Base-by-base conservation (phyloP, 2,888 invertebrate species). In the Phaonia tiefii region DNA sequence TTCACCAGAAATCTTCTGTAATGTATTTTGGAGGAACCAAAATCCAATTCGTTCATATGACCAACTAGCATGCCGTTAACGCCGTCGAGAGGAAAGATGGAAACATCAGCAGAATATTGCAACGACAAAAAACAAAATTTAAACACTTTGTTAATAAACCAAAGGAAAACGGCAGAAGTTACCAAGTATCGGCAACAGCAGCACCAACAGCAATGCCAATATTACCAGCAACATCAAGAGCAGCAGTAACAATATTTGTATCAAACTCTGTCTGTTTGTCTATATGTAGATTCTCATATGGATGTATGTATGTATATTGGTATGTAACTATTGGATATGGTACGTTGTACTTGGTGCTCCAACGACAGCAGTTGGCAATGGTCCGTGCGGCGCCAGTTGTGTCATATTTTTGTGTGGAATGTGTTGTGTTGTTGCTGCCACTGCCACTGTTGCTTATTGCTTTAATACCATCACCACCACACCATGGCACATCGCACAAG, bases 331-430 rank as follows among this genome's bases (percentile, higher is more conserved):
- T 51, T 26, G 15, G n/a, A n/a, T 26, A 63, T 69, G 44, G 56
- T 65, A 66, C 51, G 31, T 49, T 63, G n/a, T n/a, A n/a, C n/a
- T n/a, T n/a, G n/a, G n/a, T 46, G 13, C 8, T 7, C 69, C 63
- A 42, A 63, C 78, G 65, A 81, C 81, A 81, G 72, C 83, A 84
- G 83, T 83, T 83, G 83, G 83, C 81, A 82, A 82, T 84, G 84
- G 84, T 84, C 83, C 84, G 83, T 83, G 83, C 84, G 85, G 85
- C 85, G 85, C 85, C 85, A 85, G 83, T 83, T 84, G 83, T 83
- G 84, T 84, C 83, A 84, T 84, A 84, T 84, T 84, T 84, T 80
- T 84, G 69, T 78, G 79, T 80, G 79, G 79, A 80, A 80, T 71
- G 79, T 76, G 72, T 49, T 75, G 49, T 44, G 73, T 67, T 65